phyloP scores from a whole-genome alignment of 2,113 vertebrate genomes.

The Poeciliopsis turrubarensis region DNA sequence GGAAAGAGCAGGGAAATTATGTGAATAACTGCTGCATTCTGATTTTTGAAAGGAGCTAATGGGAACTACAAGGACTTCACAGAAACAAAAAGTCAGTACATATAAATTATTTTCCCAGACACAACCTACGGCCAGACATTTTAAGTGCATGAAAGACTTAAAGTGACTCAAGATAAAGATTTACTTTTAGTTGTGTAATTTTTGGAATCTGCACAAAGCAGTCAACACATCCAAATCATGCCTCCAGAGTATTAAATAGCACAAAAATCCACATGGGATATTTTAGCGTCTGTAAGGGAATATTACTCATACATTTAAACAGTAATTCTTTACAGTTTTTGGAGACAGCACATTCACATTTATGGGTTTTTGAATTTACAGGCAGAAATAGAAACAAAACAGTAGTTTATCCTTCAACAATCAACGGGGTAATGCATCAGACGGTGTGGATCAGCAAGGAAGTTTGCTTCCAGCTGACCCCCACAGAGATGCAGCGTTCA shows the following conservation, averaged over 20 bases:
- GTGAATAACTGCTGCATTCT: neutral
- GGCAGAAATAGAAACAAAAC: slow-evolving; percentile 18
- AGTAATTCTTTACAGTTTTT: neutral
- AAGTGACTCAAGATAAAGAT: neutral
- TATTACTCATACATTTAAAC: neutral
- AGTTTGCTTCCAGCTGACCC: slow-evolving; percentile 64
- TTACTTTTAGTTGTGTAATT: neutral
- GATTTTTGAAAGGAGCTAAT: neutral
- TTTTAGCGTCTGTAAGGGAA: neutral
- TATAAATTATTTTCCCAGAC: neutral
- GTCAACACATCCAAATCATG: too few species aligned
- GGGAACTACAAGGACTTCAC: neutral
- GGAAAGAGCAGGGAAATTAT: neutral
- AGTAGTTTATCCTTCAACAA: slow-evolving; percentile 4
- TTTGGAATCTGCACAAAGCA: neutral
- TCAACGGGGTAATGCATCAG: slow-evolving; percentile 29
- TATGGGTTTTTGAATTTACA: slow-evolving; percentile 12
- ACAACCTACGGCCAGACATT: neutral
- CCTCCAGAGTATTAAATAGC: neutral
- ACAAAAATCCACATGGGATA: neutral
- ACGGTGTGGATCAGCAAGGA: slow-evolving; percentile 58
- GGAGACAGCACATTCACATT: neutral
- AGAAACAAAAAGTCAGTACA: neutral
- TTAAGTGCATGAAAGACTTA: neutral
- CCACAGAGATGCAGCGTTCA: slow-evolving; percentile 46